phyloP scores from a whole-genome alignment of 1,140 invertebrate genomes.

The Drosophila ogumai region DNA sequence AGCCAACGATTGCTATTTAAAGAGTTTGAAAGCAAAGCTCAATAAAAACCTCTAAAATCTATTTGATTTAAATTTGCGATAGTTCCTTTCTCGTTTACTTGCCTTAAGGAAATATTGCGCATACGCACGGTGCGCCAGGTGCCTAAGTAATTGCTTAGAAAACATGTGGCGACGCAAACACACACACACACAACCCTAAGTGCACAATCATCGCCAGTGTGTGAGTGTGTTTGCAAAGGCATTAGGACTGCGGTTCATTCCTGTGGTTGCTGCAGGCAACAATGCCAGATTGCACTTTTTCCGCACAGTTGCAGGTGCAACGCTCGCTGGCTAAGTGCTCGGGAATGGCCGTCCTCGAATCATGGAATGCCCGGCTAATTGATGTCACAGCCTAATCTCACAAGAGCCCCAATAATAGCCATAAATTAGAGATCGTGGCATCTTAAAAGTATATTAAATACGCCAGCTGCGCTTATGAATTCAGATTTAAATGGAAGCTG shows the following conservation, averaged over 20 bases:
- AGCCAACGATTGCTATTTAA: not conserved
- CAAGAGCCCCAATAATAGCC: constrained; percentile 12
- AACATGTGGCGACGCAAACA: constrained; percentile 73
- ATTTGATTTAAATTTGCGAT: not conserved
- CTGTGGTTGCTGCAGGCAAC: constrained; percentile 52
- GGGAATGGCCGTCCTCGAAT: constrained; percentile 20
- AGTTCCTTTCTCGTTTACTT: not conserved
- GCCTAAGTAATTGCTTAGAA: constrained; percentile 73
- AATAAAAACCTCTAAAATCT: not conserved
- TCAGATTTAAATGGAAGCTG: constrained; percentile 11
- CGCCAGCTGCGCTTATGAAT: constrained; percentile 15
- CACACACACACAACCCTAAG: constrained; percentile 38
- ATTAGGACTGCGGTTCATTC: constrained; percentile 73
- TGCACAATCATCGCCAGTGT: constrained; percentile 57
- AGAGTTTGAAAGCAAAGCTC: not conserved
- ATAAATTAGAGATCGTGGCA: constrained; percentile 18
- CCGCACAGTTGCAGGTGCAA: constrained; percentile 49
- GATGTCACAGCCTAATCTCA: constrained; percentile 26
- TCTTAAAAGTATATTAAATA: constrained; percentile 14
- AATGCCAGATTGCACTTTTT: constrained; percentile 69
- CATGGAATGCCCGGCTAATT: constrained; percentile 38
- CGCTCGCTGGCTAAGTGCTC: constrained; percentile 57
- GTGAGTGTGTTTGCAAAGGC: constrained; percentile 58
- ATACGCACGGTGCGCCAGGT: constrained; percentile 59
- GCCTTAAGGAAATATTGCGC: constrained; percentile 46